A percentile compares a stretch with the other conserved stretches of the same genome.
Conservation (phyloP, 2,113 vertebrate genomes). For the Alethe diademata region DNA sequence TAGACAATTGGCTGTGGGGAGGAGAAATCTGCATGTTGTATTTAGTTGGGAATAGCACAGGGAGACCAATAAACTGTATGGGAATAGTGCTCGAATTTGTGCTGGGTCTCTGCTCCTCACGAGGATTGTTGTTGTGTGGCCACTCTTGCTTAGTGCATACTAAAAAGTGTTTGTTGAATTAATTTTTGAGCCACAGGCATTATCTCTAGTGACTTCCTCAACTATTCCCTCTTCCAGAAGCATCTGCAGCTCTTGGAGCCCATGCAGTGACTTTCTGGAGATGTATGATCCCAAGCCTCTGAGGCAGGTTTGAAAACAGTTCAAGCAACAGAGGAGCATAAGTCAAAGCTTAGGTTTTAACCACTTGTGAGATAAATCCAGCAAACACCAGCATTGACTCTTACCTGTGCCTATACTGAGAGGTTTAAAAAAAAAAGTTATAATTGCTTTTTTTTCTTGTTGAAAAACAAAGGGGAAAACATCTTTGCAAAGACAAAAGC, state of each 20-base stretch:
- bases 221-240: neutral
- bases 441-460: neutral
- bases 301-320: neutral
- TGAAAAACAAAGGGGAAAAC: neutral
- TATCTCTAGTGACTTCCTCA: neutral
- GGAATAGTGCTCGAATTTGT: neutral
- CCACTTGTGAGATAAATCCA: neutral
- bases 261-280: neutral
- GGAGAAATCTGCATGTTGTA: neutral
- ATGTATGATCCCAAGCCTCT: neutral
- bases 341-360: neutral
- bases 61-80: neutral
- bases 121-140: neutral
- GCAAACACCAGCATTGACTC: neutral
- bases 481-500: neutral
- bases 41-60: neutral
- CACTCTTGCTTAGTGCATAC: rapidly evolving
- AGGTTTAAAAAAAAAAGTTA: neutral
- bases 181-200: neutral
- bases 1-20: neutral
- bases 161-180: neutral
- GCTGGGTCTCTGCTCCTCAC: neutral
- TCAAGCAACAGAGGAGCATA: neutral
- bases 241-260: neutral
- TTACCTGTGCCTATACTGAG: neutral